A percentile compares a stretch with the other conserved stretches of the same genome.
phyloP scores from a whole-genome alignment of 2,888 invertebrate genomes.

The Thysanoteuthis rhombus region DNA sequence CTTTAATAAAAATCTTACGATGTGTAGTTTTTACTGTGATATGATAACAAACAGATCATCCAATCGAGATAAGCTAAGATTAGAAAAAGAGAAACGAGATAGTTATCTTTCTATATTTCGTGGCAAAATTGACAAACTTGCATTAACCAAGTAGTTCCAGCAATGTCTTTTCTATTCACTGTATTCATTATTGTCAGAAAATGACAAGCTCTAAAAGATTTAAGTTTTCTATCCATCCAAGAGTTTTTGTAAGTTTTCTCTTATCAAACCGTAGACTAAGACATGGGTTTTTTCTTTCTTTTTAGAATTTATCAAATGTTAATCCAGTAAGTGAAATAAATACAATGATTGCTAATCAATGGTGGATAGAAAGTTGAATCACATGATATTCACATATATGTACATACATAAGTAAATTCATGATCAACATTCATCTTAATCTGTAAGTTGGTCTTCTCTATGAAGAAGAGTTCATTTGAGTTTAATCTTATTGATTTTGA shows the following conservation, averaged over 20 bases:
- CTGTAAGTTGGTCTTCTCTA: background rate
- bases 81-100: too few species aligned
- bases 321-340: background rate
- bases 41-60: too few species aligned
- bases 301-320: background rate
- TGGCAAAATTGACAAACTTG: background rate
- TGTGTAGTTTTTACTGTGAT: too few species aligned
- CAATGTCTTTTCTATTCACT: background rate
- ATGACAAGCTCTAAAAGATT: background rate
- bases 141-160: background rate
- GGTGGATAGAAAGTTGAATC: background rate
- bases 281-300: background rate
- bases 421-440: background rate
- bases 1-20: too few species aligned
- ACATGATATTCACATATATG: too few species aligned
- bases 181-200: background rate
- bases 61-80: too few species aligned
- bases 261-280: background rate
- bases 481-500: background rate
- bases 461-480: background rate
- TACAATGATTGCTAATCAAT: background rate
- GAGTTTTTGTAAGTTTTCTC: background rate
- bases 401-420: background rate
- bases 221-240: background rate
- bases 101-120: background rate